Evolutionary conservation across 2,888 invertebrate genomes (phyloP).

Genomic region (Ormyrus rosae): DNA sequence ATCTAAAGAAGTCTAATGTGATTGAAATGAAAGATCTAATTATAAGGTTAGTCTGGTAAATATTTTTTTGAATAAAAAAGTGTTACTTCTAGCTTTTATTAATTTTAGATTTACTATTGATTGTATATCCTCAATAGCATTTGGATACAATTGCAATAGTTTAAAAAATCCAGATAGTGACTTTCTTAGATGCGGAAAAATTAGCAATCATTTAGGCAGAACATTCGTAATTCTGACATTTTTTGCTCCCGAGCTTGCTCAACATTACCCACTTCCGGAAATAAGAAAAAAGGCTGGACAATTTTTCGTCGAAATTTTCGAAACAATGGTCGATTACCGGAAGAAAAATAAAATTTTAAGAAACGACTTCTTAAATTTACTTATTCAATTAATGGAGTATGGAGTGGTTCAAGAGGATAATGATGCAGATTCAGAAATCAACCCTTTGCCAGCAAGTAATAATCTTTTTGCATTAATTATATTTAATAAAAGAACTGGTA

Average conservation of each 20-base stretch:
- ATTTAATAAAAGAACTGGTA: too few relatives aligned
- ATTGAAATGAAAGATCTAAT: not conserved
- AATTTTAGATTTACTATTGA: slow-evolving; percentile 37
- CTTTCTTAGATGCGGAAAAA: slow-evolving; percentile 35
- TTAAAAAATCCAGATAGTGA: slow-evolving; percentile 19
- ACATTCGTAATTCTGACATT: slow-evolving; percentile 58
- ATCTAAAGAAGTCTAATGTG: not conserved
- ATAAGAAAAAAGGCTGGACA: too few relatives aligned
- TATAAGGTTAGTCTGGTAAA: not conserved
- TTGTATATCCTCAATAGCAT: slow-evolving; percentile 41
- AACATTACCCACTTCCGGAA: too few relatives aligned
- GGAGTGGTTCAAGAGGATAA: too few relatives aligned
- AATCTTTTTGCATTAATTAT: too few relatives aligned
- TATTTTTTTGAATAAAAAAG: not conserved
- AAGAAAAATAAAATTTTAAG: too few relatives aligned
- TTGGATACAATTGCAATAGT: slow-evolving; percentile 42
- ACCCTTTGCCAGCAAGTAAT: too few relatives aligned
- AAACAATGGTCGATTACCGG: too few relatives aligned
- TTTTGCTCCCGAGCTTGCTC: slow-evolving; percentile 56
- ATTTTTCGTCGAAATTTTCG: too few relatives aligned
- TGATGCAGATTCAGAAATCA: too few relatives aligned
- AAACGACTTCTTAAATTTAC: too few relatives aligned
- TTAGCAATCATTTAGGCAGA: slow-evolving; percentile 54
- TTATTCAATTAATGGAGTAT: too few relatives aligned
- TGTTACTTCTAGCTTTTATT: not conserved